Conservation (phyloP, 2,797 vertebrate species). For the Diplodus sargus region DNA sequence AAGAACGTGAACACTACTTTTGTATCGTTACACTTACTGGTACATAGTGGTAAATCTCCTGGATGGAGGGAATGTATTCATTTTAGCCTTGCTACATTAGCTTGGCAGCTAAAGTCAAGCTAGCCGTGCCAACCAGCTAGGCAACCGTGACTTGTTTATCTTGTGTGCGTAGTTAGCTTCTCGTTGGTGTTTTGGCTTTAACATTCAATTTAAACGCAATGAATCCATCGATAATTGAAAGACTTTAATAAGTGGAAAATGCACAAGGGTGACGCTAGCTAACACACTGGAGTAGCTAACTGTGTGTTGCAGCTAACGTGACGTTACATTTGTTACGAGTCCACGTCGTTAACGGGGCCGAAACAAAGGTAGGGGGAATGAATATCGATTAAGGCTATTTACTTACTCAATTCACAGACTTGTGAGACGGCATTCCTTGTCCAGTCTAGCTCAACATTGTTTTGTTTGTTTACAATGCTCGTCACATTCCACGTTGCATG, state of each 20-base stretch:
- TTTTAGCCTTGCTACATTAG: background rate
- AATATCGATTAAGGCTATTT: background rate
- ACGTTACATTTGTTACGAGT: background rate
- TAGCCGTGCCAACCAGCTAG: background rate
- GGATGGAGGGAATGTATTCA: too few species aligned
- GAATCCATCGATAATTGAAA: background rate
- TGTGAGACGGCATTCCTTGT: conserved; percentile 53
- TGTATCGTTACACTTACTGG: background rate
- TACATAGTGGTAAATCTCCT: background rate
- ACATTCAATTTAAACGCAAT: background rate
- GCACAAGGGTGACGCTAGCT: background rate
- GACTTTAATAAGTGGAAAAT: background rate
- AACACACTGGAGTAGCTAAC: background rate
- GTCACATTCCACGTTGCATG: conserved; percentile 32
- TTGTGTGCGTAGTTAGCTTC: too few species aligned
- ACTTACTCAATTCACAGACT: conserved; percentile 58
- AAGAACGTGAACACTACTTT: too few species aligned
- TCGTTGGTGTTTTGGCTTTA: background rate
- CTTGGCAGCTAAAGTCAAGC: background rate
- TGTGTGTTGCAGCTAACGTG: background rate
- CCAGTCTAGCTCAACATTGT: conserved; percentile 3
- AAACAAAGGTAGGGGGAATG: too few species aligned
- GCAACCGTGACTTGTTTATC: background rate
- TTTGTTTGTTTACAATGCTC: conserved; percentile 65
- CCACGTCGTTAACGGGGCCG: background rate